Base-by-base conservation (phyloP, 2,113 vertebrate genomes). In the Periophthalmodon schlosseri region DNA sequence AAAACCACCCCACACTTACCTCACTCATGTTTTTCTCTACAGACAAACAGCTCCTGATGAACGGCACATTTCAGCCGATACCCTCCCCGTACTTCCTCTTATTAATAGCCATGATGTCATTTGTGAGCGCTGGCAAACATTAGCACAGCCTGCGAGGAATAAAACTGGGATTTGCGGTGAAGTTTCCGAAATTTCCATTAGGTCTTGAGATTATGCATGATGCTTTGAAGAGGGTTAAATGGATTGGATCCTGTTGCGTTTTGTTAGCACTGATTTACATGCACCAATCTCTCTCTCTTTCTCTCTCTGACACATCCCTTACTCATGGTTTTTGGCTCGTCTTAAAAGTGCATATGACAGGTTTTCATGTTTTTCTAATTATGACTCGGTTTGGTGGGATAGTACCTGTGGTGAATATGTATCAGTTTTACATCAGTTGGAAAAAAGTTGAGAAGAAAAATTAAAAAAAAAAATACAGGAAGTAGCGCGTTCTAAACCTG, bases 301-400 rank as follows among this genome's bases (percentile, higher is more conserved):
- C 23, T 57, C 6, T 82, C 77, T 70, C 86, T 86, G 91, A 91
- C 87, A 90, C 77, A 63, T 90, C 78, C 87, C 80, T 88, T 86
- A 73, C 83, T 87, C 80, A 72, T 61, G 69, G 13, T 81, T 86
- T 82, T 73, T 88, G 88, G 80, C 85, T 82, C 52, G 76, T 86
- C 84, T 90, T 86, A 87, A 86, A 90, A 86, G 39, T 44, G 9
- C 39, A 44, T 44, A 44, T 44, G 39, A 44, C 39, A 44, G 39
- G 39, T 44, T 44, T 44, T 9, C 39, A 44, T 44, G 9, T 10
- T 44, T 44, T 44, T 44, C 39, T 44, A 44, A 44, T 44, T 44
- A 44, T 44, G 8, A 44, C 39, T 10, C 10, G 39, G 39, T 44
- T 44, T 44, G 39, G 39, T 11, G 36, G 36, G 36, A 39, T 39